Conservation (phyloP, 2,888 invertebrate genomes). For the Theodoxus fluviatilis region DNA sequence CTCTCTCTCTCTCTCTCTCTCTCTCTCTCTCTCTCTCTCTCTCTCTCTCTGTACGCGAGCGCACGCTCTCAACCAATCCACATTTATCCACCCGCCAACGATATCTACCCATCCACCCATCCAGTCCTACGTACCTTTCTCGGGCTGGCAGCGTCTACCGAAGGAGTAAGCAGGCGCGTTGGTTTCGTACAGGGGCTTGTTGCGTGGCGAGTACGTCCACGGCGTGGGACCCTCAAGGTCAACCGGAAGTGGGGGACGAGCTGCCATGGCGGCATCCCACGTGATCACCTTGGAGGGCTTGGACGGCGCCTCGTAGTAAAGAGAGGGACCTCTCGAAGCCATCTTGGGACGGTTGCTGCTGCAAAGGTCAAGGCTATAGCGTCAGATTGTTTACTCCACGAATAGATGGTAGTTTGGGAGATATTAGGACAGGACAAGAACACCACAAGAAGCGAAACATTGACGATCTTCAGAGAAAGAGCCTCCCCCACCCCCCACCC, state of each 20-base stretch:
- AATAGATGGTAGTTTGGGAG: too few relatives aligned
- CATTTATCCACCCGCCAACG: too few relatives aligned
- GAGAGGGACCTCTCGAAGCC: constrained; percentile 34
- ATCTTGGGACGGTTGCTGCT: too few relatives aligned
- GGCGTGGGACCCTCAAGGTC: constrained; percentile 63
- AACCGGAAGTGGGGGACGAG: constrained; percentile 56
- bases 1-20: neutral
- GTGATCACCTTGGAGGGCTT: constrained; percentile 51
- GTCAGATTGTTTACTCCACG: too few relatives aligned
- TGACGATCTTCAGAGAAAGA: too few relatives aligned
- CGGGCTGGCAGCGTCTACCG: constrained; percentile 51
- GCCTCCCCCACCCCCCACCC: too few relatives aligned
- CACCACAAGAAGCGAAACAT: too few relatives aligned
- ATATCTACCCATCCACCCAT: neutral
- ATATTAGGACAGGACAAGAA: too few relatives aligned
- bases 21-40: neutral
- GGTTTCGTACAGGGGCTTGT: constrained; percentile 57
- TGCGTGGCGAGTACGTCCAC: constrained; percentile 53
- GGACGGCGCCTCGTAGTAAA: constrained; percentile 50
- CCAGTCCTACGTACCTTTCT: constrained; percentile 49
- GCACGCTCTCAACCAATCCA: neutral
- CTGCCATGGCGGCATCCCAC: constrained; percentile 56
- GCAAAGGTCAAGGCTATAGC: too few relatives aligned
- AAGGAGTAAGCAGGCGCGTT: constrained; percentile 57
- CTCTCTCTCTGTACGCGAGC: too few relatives aligned